Percentiles rank a stretch among this genome's conserved stretches.
phyloP scores from a whole-genome alignment of 23 tunicate genomes.

The Halocynthia roretzi region DNA sequence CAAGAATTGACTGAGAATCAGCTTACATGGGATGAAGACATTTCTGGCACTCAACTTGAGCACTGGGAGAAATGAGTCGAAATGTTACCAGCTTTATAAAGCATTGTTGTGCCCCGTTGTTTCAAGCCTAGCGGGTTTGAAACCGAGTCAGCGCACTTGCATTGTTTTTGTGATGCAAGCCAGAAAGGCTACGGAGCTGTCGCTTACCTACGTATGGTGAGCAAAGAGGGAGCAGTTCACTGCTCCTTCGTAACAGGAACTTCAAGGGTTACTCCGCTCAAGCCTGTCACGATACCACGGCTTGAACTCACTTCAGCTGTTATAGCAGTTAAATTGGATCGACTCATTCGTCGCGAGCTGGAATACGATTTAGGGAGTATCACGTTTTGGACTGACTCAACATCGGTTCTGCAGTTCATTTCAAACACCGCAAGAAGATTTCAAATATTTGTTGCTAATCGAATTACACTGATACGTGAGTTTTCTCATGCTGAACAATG shows the following conservation, averaged over 20 bases:
- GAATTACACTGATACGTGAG: conserved; percentile 37
- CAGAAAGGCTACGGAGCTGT: conserved; percentile 41
- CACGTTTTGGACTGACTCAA: conserved; percentile 53
- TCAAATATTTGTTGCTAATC: conserved; percentile 58
- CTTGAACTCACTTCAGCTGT: conserved; percentile 48
- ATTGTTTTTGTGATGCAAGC: conserved; percentile 57
- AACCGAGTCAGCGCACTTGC: conserved; percentile 4
- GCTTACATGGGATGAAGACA: conserved; percentile 36
- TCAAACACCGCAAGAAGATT: conserved; percentile 14
- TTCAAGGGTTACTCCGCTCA: conserved; percentile 41
- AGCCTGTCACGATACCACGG: conserved; percentile 27
- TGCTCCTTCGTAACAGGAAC: conserved; percentile 38
- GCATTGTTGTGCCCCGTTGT: conserved; percentile 27
- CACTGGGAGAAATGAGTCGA: conserved; percentile 3
- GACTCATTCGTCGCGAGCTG: conserved; percentile 20
- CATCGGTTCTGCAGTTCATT: conserved; percentile 41
- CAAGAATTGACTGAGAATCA: conserved; percentile 25
- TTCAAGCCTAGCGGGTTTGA: conserved; percentile 20
- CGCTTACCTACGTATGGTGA: conserved; percentile 32
- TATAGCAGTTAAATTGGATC: conserved; percentile 18
- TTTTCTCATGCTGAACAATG: no score
- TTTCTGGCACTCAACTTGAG: conserved; percentile 23
- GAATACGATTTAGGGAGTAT: not conserved
- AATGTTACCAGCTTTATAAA: not conserved
- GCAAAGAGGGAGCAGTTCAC: conserved; percentile 14